Base-by-base conservation (phyloP, 2,888 invertebrate genomes). In the Chaitophorus viminalis region DNA sequence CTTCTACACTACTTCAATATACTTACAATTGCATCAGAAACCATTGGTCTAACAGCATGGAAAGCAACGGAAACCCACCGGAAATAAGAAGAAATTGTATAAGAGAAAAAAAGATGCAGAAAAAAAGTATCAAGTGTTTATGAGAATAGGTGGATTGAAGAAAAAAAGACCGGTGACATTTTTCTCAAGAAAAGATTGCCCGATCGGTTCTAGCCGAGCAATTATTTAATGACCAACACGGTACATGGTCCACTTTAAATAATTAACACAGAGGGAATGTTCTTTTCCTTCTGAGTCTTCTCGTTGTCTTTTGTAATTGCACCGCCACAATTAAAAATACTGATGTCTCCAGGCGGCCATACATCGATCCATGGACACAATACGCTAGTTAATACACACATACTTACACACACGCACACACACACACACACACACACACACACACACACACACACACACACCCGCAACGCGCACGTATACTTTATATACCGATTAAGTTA, bases 111-210 rank as follows among this genome's bases (percentile, higher is more conserved):
- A 68, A 52, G 29, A 76, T 46, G 31, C 31, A 86, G 52, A 72
- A 33, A 36, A 82, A 74, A 72, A 72, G 33, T 33, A 74, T 36
- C 36, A n/a, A 33, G 91, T 52, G 52, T 78, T 29, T 68, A 82
- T 14, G 60, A 52, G 29, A 68, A 76, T 25, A 46, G 60, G 25
- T 21, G 82, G 82, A 65, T 68, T 29, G 75, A 31, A 79, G 29
- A 54, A 79, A 74, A 86, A 65, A 79, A 79, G 52, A 86, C 74
- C 82, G 72, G 36, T 52, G 78, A 87, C 86, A 87, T 87, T 87
- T 87, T 87, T 87, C 86, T 79, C 72, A 87, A 87, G 86, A 87
- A 87, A 87, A 87, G 29, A 79, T 52, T 72, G 72, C 79, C 54
- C 74, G 78, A 79, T 87, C 72, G 39, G 84, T 77, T 54, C 25